A percentile compares a stretch with the other conserved stretches of the same genome.
Evolutionary conservation across 35 echinoderm and acorn worm genomes (phyloP).

Genomic region (Patiria miniata): DNA sequence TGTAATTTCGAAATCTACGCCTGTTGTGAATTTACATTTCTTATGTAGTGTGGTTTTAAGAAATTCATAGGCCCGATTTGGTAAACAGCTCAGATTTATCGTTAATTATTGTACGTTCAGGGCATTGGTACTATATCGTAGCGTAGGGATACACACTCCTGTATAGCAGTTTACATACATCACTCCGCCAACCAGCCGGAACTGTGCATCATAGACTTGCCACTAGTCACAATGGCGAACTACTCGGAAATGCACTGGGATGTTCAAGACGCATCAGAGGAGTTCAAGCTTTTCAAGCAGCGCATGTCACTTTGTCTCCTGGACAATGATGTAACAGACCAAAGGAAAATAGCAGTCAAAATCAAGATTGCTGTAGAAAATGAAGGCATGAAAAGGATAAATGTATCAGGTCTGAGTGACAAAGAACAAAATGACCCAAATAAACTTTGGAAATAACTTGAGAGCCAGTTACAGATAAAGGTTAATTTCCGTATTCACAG

Average conservation of each 20-base stretch:
- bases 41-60: too few relatives aligned
- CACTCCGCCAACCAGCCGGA: too few relatives aligned
- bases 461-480: conserved; percentile 39
- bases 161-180: too few relatives aligned
- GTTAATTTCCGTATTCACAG: conserved; percentile 46
- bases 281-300: conserved; percentile 55
- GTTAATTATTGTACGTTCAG: too few relatives aligned
- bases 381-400: conserved; percentile 34
- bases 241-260: conserved; percentile 55
- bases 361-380: conserved; percentile 59
- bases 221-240: conserved; percentile 22
- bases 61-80: too few relatives aligned
- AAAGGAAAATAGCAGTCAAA: conserved; percentile 37
- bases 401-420: conserved; percentile 25
- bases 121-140: too few relatives aligned
- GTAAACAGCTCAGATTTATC: too few relatives aligned
- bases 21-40: too few relatives aligned
- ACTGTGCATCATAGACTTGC: too few relatives aligned
- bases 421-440: conserved; percentile 17
- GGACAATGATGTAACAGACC: conserved; percentile 27
- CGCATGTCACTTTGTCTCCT: conserved; percentile 30
- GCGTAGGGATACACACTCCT: too few relatives aligned
- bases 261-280: conserved; percentile 15
- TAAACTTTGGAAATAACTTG: conserved; percentile 23
- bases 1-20: too few relatives aligned